Evolutionary conservation across 2,113 vertebrate species (phyloP), one percentile per base, ranked within the genome.

Genomic region (Nematolebias whitei): DNA sequence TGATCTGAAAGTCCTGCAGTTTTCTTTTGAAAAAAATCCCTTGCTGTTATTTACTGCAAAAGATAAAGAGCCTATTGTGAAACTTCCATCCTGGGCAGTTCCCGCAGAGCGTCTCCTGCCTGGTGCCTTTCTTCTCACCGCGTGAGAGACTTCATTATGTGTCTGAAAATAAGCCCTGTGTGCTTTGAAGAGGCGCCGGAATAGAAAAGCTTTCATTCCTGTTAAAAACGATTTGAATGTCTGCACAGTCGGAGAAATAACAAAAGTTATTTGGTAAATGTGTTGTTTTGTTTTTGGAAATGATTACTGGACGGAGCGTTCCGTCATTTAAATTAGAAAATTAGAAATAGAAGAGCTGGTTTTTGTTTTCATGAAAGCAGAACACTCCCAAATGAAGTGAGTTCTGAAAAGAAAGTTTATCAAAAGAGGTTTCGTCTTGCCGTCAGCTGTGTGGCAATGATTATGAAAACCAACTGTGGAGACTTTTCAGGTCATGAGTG

Each of bases 381-480:
- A 62, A 76, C 66, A 19, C 19, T 29, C 9, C 38, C 16, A 24
- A n/a, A 41, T 67, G 71, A 79, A n/a, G n/a, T 69, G 23, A 40
- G 69, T 67, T 75, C 48, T 38, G 38, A 54, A 68, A 72, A 0
- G 13, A 59, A 20, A 60, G 4, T 12, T 2, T 9, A 35, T 13
- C n/a, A 47, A 58, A 38, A 38, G 26, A 62, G 57, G 74, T 74
- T 65, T 75, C 78, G 79, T 80, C 76, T 81, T 79, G 80, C 74
- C 67, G 80, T 87, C 83, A 78, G 80, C 77, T 86, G 88, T 82
- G 87, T 79, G 71, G 71, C 74, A 63, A 59, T 55, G 60, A 77
- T 89, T 87, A 87, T 90, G 79, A 86, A 88, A 90, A 90, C 81
- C 83, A 90, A 91, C 79, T 85, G 83, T 71, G 78, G 73, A 73